Evolutionary conservation across 1,140 invertebrate species (phyloP).

Genomic region (Cydia amplana): DNA sequence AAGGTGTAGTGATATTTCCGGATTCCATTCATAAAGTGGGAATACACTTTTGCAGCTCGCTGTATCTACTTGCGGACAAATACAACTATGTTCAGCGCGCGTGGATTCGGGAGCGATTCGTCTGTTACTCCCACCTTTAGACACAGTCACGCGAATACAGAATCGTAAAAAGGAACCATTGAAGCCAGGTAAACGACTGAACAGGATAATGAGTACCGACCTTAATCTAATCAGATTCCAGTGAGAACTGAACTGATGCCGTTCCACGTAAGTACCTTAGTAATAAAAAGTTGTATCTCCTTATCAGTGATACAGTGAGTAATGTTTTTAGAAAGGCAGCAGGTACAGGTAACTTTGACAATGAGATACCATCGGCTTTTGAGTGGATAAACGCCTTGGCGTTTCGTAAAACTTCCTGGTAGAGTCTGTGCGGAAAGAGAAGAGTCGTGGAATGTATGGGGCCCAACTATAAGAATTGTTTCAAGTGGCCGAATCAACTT

Average conservation of each 20-base stretch:
- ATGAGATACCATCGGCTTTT: not conserved
- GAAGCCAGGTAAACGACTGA: not conserved
- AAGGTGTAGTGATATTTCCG: too few relatives aligned
- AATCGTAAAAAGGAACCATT: not conserved
- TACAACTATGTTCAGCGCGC: too few relatives aligned
- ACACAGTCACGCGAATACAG: not conserved
- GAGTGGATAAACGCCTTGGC: not conserved
- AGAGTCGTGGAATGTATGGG: too few relatives aligned
- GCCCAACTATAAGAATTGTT: too few relatives aligned
- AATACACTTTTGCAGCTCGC: too few relatives aligned
- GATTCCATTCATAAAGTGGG: too few relatives aligned
- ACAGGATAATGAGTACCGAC: not conserved
- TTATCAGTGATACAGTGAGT: not conserved
- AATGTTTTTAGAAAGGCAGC: not conserved
- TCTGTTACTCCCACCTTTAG: too few relatives aligned
- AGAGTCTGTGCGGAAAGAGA: too few relatives aligned
- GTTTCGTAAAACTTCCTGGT: not conserved
- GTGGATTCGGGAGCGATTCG: too few relatives aligned
- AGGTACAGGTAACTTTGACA: not conserved
- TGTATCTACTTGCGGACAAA: too few relatives aligned
- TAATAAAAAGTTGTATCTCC: not conserved
- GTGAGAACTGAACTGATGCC: not conserved
- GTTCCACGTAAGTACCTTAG: not conserved
- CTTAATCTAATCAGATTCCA: conserved; percentile 7
- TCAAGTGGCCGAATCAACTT: not conserved